These are phyloP conservation scores for Dyspetes luteomarginatus DNA, from an alignment of 2,888 invertebrate species.

Conservation along the genomic window DNA sequence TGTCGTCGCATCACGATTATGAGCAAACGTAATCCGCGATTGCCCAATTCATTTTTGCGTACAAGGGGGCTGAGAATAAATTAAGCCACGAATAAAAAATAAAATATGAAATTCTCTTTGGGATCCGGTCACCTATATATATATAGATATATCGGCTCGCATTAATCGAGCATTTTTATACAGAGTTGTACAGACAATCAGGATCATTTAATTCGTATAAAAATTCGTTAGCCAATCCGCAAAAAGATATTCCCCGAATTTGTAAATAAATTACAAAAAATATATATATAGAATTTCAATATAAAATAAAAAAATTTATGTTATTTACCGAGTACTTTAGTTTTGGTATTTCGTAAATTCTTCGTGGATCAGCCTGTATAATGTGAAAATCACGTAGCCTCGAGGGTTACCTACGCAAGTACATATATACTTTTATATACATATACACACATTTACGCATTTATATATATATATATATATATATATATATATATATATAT, in stretches of 20 bases:
- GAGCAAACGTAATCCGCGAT: not conserved
- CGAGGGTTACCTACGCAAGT: constrained; percentile 43
- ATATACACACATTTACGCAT: constrained; percentile 17
- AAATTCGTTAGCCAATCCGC: not conserved
- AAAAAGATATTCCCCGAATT: no score
- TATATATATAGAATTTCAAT: no score
- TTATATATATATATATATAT: constrained; percentile 25
- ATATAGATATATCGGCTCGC: not conserved
- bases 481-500: constrained; percentile 29
- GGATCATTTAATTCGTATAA: not conserved
- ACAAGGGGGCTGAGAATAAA: constrained; percentile 44
- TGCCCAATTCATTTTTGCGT: constrained; percentile 41
- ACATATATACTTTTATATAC: no score
- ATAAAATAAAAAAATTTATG: not conserved
- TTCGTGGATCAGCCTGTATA: constrained; percentile 35
- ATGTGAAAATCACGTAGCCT: constrained; percentile 20
- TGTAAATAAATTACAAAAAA: no score
- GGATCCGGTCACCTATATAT: constrained; percentile 7
- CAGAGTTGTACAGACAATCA: not conserved
- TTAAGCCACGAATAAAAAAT: constrained; percentile 56
- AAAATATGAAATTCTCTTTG: constrained; percentile 17
- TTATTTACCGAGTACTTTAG: not conserved
- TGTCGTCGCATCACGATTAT: not conserved
- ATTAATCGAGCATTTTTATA: not conserved
- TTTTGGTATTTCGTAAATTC: not conserved